Evolutionary conservation across 1,140 invertebrate species (phyloP).

Genomic region (Cherax destructor): DNA sequence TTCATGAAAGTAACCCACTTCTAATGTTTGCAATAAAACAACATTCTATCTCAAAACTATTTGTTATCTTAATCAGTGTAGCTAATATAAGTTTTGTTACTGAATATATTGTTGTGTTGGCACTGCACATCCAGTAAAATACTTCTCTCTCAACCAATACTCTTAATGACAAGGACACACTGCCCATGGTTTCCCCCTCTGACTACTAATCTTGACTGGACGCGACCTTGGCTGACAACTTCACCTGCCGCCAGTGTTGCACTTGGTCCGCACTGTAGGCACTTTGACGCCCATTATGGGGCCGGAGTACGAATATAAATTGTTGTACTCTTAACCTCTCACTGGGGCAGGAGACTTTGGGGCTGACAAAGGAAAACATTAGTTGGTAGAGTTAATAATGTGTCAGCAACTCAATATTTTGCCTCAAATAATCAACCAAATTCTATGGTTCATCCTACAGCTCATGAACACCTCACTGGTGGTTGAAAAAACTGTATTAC

Average conservation of each 20-base stretch:
- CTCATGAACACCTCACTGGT: conserved; percentile 34
- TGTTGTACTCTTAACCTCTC: conserved; percentile 22
- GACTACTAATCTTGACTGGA: conserved; percentile 21
- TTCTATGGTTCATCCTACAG: conserved; percentile 23
- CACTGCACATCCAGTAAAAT: conserved; percentile 1
- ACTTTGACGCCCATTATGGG: conserved; percentile 35
- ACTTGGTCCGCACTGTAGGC: conserved; percentile 34
- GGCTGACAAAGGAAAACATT: conserved; percentile 9
- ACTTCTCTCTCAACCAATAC: not conserved
- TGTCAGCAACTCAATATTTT: not conserved
- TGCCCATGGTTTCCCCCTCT: not conserved
- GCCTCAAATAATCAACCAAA: conserved; percentile 6
- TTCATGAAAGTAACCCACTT: no score
- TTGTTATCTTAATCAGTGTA: not conserved
- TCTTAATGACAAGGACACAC: not conserved
- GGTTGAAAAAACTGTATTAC: not conserved
- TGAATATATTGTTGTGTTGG: not conserved
- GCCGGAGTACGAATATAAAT: conserved; percentile 19
- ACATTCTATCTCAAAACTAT: not conserved
- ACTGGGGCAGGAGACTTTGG: conserved; percentile 30
- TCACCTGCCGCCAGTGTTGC: conserved; percentile 38
- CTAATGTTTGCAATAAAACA: no score
- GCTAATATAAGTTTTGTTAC: not conserved
- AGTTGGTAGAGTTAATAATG: not conserved
- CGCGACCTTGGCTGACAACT: conserved; percentile 25